Conservation (phyloP, 2,113 vertebrate genomes). For the Fulmarus glacialis region DNA sequence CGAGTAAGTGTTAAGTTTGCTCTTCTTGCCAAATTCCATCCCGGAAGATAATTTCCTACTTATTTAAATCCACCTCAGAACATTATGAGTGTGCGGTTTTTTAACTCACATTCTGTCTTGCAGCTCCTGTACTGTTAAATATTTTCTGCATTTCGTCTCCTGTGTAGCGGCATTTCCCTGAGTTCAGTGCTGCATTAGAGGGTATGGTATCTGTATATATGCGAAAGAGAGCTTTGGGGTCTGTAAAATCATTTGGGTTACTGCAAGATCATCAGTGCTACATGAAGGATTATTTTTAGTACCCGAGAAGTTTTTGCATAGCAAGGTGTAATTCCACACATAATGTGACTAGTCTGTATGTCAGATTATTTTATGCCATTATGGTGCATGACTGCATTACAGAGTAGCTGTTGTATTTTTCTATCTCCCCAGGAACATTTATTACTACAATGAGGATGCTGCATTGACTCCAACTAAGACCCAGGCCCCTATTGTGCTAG, state of each 20-base stretch:
- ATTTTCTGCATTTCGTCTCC: background rate
- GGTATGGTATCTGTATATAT: no score
- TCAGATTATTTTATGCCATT: background rate
- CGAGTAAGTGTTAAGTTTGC: background rate
- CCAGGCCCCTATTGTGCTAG: background rate
- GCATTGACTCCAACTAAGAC: background rate
- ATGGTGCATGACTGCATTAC: background rate
- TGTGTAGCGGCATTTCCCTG: background rate
- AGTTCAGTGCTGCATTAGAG: background rate
- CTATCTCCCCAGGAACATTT: background rate
- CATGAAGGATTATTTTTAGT: background rate
- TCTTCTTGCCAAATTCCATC: slow-evolving; percentile 12
- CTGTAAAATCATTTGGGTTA: background rate
- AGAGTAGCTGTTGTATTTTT: background rate
- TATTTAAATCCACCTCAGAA: background rate
- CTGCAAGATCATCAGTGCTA: background rate
- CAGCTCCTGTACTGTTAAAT: background rate
- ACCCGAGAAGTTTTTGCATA: background rate
- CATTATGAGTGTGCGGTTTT: background rate
- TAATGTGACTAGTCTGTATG: background rate
- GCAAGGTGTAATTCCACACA: background rate
- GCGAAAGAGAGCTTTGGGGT: background rate
- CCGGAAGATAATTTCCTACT: background rate
- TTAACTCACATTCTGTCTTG: background rate
- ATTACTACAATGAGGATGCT: background rate